Percentiles rank a stretch among this genome's conserved stretches.
Evolutionary conservation across 2,888 invertebrate genomes (phyloP).

Genomic region (Camponotus fellah): DNA sequence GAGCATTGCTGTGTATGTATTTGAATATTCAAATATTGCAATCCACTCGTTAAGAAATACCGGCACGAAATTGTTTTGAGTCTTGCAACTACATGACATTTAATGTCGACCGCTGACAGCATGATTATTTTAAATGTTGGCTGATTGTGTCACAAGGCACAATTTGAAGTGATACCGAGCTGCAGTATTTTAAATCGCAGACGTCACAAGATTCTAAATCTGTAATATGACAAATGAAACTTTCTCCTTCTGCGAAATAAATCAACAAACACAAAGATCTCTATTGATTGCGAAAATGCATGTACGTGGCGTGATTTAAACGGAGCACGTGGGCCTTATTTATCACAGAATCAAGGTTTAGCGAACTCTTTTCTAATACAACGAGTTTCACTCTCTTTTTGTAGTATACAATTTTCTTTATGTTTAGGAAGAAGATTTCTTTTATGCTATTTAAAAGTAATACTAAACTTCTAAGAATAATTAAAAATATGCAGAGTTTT

Average conservation of each 20-base stretch:
- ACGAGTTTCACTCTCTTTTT: conserved; percentile 4
- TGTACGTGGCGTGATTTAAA: conserved; percentile 40
- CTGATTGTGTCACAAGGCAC: conserved; percentile 4
- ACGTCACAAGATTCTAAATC: conserved; percentile 27
- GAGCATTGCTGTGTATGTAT: neutral
- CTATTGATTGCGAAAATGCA: conserved; percentile 79
- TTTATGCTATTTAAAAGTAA: neutral
- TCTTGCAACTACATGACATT: neutral
- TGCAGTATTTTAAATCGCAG: neutral
- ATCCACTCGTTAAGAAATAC: neutral
- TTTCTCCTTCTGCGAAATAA: conserved; percentile 81
- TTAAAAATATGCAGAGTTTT: neutral
- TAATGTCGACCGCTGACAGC: neutral
- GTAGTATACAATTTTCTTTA: neutral
- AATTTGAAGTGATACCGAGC: neutral
- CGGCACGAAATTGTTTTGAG: neutral
- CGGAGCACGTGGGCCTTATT: neutral
- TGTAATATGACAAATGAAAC: conserved; percentile 66
- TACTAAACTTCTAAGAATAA: neutral
- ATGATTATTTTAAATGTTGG: neutral
- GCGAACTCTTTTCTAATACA: conserved; percentile 1
- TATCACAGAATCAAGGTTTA: conserved; percentile 1
- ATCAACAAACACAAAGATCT: conserved; percentile 72
- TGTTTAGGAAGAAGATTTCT: neutral
- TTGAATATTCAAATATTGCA: neutral